These are phyloP conservation scores for Nanorana parkeri DNA, from an alignment of 2,113 vertebrate genomes.

Conservation along the genomic window DNA sequence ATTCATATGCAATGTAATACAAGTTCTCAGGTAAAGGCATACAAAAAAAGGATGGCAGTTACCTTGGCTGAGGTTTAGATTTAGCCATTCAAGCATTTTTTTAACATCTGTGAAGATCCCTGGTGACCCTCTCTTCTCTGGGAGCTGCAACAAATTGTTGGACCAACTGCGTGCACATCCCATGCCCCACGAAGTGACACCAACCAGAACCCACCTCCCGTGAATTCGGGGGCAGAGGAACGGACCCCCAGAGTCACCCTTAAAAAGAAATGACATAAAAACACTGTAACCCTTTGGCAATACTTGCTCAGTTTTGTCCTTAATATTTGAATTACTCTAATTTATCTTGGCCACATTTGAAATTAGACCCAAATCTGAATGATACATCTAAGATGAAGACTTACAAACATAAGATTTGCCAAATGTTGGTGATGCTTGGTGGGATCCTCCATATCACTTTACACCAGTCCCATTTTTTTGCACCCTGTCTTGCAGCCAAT, in stretches of 20 bases:
- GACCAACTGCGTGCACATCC: constrained; percentile 85
- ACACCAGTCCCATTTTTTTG: too few species aligned
- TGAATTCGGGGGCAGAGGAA: constrained; percentile 76
- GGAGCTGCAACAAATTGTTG: constrained; percentile 68
- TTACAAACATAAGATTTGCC: too few species aligned
- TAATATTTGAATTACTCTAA: too few species aligned
- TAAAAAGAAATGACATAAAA: background rate
- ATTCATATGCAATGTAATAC: too few species aligned
- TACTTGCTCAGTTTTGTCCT: background rate
- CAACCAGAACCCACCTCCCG: constrained; percentile 77
- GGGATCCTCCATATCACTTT: too few species aligned
- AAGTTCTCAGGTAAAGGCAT: background rate
- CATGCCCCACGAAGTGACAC: constrained; percentile 88
- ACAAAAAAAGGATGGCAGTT: constrained; percentile 7
- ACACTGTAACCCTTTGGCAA: background rate
- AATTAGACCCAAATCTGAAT: too few species aligned
- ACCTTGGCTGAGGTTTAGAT: constrained; percentile 64
- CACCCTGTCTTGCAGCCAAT: too few species aligned
- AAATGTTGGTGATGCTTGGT: too few species aligned
- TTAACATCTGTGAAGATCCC: constrained; percentile 84
- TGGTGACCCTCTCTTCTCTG: constrained; percentile 76
- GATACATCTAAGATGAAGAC: too few species aligned
- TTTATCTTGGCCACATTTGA: too few species aligned
- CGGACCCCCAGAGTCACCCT: constrained; percentile 88
- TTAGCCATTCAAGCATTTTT: constrained; percentile 80